These are phyloP conservation scores for Eupithecia exiguata DNA, from an alignment of 2,888 invertebrate species.

Conservation along the genomic window DNA sequence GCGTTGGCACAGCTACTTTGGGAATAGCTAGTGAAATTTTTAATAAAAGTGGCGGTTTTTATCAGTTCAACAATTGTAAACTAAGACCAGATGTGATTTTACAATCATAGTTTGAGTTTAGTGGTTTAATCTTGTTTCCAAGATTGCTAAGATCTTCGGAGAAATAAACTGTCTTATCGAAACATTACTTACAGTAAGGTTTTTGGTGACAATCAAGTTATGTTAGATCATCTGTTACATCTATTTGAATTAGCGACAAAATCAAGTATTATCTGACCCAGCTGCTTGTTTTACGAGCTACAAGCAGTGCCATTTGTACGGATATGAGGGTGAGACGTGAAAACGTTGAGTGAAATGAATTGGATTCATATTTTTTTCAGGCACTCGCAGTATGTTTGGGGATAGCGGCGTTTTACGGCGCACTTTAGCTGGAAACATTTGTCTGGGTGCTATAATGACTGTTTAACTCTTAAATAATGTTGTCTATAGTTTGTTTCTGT, in stretches of 20 bases:
- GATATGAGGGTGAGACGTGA: constrained; percentile 32
- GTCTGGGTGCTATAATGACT: constrained; percentile 8
- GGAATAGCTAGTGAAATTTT: constrained; percentile 18
- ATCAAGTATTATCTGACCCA: neutral
- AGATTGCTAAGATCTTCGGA: too few species aligned
- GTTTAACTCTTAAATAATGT: constrained; percentile 6
- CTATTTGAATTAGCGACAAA: neutral
- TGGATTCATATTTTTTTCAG: constrained; percentile 37
- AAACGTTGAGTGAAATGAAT: constrained; percentile 44
- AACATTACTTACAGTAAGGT: neutral
- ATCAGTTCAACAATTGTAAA: too few species aligned
- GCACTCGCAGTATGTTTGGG: constrained; percentile 26
- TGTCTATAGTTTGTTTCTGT: neutral
- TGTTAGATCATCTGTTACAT: neutral
- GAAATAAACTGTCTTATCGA: neutral
- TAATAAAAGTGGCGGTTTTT: neutral
- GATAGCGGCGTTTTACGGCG: constrained; percentile 14
- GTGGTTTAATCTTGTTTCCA: too few species aligned
- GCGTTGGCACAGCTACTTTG: constrained; percentile 21
- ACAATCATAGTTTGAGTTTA: too few species aligned
- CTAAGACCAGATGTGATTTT: too few species aligned
- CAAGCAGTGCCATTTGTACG: constrained; percentile 29
- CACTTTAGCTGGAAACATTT: constrained; percentile 11
- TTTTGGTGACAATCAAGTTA: too few species aligned
- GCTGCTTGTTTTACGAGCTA: constrained; percentile 9